These are phyloP conservation scores for Fragariocoptes setiger DNA, from an alignment of 1,140 invertebrate genomes.

Conservation along the genomic window DNA sequence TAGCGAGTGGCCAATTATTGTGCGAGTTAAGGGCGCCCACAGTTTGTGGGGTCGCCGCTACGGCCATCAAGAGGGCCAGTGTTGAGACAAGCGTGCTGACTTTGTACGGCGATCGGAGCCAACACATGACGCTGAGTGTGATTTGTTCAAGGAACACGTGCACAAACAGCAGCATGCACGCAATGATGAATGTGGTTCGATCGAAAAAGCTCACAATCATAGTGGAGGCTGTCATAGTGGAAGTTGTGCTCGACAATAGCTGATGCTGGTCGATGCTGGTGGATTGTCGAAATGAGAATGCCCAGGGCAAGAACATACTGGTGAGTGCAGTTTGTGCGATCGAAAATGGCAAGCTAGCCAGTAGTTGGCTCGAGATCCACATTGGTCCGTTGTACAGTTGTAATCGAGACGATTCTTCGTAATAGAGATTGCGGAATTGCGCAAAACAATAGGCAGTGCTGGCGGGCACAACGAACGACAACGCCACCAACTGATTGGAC, in stretches of 20 bases:
- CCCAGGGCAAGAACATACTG: constrained; percentile 36
- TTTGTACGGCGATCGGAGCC: constrained; percentile 37
- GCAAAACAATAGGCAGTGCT: constrained; percentile 36
- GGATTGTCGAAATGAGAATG: constrained; percentile 14
- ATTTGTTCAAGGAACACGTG: constrained; percentile 36
- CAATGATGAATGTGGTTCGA: not conserved
- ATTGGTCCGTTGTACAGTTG: constrained; percentile 52
- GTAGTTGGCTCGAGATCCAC: constrained; percentile 39
- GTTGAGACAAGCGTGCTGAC: constrained; percentile 40
- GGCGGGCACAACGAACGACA: constrained; percentile 37
- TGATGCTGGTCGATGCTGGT: constrained; percentile 4
- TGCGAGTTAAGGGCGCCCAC: constrained; percentile 37
- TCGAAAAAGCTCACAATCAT: not conserved
- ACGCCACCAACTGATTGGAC: constrained; percentile 38
- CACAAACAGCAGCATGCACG: constrained; percentile 1
- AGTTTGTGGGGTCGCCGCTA: constrained; percentile 35
- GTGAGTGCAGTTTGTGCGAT: constrained; percentile 30
- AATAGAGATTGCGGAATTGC: constrained; percentile 49
- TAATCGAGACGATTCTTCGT: constrained; percentile 45
- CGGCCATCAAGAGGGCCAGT: constrained; percentile 35
- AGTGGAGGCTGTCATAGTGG: not conserved
- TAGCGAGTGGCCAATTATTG: too few relatives aligned
- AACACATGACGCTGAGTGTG: constrained; percentile 40
- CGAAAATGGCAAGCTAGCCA: constrained; percentile 44
- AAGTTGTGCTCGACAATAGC: constrained; percentile 14